These are phyloP conservation scores for Chalcosyrphus nemorum DNA, from an alignment of 2,888 invertebrate species.

Conservation along the genomic window DNA sequence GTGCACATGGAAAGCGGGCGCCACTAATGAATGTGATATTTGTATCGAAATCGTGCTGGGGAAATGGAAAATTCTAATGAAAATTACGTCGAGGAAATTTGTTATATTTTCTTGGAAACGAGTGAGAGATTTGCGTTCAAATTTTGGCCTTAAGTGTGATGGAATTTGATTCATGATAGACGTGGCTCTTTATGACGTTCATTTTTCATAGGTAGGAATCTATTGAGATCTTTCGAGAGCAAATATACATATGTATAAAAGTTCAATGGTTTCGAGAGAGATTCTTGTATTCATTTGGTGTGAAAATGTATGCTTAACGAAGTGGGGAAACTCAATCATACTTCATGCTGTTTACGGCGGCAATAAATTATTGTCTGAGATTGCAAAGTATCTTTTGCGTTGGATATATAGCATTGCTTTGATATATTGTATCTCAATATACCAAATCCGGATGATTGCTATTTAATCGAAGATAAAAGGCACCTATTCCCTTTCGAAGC, in stretches of 20 bases:
- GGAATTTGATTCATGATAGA: neutral
- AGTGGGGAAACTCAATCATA: neutral
- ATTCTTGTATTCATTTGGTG: too few relatives aligned
- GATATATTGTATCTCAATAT: too few relatives aligned
- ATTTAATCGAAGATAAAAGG: too few relatives aligned
- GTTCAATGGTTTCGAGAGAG: too few relatives aligned
- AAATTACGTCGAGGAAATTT: neutral
- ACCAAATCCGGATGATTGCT: too few relatives aligned
- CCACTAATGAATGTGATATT: conserved; percentile 2
- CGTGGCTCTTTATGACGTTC: neutral
- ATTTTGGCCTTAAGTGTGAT: neutral
- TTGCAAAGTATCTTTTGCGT: too few relatives aligned
- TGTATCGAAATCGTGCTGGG: neutral
- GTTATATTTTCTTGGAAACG: neutral
- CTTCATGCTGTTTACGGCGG: neutral
- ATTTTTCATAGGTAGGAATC: neutral
- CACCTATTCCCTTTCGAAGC: too few relatives aligned
- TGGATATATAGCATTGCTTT: too few relatives aligned
- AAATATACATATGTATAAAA: too few relatives aligned
- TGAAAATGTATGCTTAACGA: neutral
- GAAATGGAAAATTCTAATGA: neutral
- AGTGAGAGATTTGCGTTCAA: neutral
- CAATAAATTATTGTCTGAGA: neutral
- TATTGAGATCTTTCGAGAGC: too few relatives aligned
- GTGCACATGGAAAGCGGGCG: neutral